phyloP scores from a whole-genome alignment of 2,113 vertebrate genomes.

The Solea solea region DNA sequence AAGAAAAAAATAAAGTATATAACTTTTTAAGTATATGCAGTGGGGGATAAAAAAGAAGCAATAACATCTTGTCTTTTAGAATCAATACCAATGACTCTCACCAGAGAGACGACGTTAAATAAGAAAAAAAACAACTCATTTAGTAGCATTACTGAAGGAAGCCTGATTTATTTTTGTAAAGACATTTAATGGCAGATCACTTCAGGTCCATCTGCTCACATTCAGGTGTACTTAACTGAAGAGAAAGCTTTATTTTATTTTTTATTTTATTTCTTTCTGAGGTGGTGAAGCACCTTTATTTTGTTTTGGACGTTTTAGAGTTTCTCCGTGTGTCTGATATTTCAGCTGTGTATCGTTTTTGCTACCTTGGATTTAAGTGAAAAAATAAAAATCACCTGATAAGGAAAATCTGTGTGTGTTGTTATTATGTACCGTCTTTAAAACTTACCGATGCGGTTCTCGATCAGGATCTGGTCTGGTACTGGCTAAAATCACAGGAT shows the following conservation, averaged over 20 bases:
- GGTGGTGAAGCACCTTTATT: constrained; percentile 61
- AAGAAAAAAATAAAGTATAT: constrained; percentile 58
- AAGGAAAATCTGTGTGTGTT: neutral
- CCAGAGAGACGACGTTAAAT: constrained; percentile 63
- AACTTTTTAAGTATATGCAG: constrained; percentile 83
- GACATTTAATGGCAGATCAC: constrained; percentile 39
- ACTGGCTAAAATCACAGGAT: too few species aligned
- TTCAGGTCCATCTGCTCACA: constrained; percentile 45
- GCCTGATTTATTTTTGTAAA: constrained; percentile 63
- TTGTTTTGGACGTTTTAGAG: constrained; percentile 50
- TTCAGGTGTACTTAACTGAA: constrained; percentile 69
- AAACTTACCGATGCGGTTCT: too few species aligned
- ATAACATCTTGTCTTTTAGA: constrained; percentile 75
- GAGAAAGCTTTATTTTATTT: constrained; percentile 78
- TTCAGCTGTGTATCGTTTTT: constrained; percentile 77
- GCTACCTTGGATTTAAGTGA: constrained; percentile 71
- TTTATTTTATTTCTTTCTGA: constrained; percentile 25
- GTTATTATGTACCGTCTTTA: neutral
- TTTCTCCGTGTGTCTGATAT: constrained; percentile 59
- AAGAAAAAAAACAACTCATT: constrained; percentile 34
- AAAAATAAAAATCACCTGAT: constrained; percentile 63
- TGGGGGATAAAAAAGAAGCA: constrained; percentile 81
- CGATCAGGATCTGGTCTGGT: too few species aligned
- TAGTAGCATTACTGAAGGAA: constrained; percentile 52
- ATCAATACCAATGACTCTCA: constrained; percentile 73